Conservation (phyloP, 2,888 invertebrate genomes). For the Troides aeacus region DNA sequence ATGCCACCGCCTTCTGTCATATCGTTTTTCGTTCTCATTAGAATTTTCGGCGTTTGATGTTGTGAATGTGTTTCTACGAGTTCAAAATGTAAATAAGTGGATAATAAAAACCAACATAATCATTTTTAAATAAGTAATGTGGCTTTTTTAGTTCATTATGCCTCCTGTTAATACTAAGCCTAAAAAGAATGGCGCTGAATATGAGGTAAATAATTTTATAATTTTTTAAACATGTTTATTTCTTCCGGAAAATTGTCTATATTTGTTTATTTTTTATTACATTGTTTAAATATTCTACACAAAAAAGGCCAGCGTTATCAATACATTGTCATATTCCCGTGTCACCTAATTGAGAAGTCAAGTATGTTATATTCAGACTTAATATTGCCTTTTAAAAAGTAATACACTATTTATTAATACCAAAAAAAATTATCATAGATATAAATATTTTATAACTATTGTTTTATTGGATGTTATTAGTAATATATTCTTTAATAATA, state of each 20-base stretch:
- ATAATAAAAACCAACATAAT: conserved; percentile 23
- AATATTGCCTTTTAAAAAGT: no score
- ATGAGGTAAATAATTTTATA: conserved; percentile 63
- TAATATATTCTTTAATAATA: background rate
- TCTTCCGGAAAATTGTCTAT: background rate
- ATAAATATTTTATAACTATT: background rate
- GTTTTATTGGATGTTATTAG: background rate
- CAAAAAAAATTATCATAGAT: no score
- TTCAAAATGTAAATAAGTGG: conserved; percentile 34
- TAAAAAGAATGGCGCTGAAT: conserved; percentile 72
- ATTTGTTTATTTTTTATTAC: background rate
- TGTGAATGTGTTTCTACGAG: conserved; percentile 30
- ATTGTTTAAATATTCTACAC: background rate
- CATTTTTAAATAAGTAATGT: conserved; percentile 13
- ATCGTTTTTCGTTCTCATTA: conserved; percentile 40
- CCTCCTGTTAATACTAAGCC: conserved; percentile 73
- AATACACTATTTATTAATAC: no score
- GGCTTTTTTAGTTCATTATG: conserved; percentile 47
- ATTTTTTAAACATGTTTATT: conserved; percentile 33
- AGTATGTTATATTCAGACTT: no score
- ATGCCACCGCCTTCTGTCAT: conserved; percentile 36
- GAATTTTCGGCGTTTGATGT: conserved; percentile 49
- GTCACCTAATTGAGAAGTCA: no score
- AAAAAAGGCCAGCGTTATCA: background rate
- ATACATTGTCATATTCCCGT: no score